Percentiles rank a stretch among this genome's conserved stretches.
Conservation (phyloP, 2,113 vertebrate species). For the Halichoerus grypus region DNA sequence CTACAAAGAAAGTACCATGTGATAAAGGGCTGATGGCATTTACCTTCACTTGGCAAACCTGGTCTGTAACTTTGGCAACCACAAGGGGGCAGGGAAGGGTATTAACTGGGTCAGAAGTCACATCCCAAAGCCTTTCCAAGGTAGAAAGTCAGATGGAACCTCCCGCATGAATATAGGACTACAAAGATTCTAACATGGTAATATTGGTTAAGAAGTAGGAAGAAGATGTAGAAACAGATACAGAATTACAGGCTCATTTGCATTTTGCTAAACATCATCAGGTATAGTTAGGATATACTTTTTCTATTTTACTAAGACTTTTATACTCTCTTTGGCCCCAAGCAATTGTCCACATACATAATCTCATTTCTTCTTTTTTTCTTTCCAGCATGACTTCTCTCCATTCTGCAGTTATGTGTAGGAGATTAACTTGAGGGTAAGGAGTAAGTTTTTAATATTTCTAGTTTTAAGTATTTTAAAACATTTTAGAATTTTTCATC, state of each 20-base stretch:
- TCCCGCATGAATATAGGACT: not conserved
- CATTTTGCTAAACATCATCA: not conserved
- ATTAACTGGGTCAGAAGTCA: not conserved
- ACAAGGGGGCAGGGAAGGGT: slow-evolving; percentile 41
- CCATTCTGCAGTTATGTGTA: not conserved
- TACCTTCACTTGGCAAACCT: not conserved
- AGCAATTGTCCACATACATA: not conserved
- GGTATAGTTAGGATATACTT: not conserved
- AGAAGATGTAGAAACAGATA: not conserved
- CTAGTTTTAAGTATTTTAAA: not conserved
- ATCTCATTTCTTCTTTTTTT: not conserved
- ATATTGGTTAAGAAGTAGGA: not conserved
- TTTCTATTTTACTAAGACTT: not conserved
- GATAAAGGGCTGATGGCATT: accelerated
- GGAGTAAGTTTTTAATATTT: not conserved
- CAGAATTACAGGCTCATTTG: not conserved
- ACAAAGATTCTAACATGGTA: not conserved
- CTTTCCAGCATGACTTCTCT: not conserved
- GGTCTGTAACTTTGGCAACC: not conserved
- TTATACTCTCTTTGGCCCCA: not conserved
- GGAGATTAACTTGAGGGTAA: not conserved
- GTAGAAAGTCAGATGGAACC: not conserved
- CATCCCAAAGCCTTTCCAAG: not conserved
- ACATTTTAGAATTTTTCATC: not conserved
- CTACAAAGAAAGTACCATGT: not conserved